These are phyloP conservation scores for Arge pagana DNA, from an alignment of 2,888 invertebrate genomes.

Conservation along the genomic window DNA sequence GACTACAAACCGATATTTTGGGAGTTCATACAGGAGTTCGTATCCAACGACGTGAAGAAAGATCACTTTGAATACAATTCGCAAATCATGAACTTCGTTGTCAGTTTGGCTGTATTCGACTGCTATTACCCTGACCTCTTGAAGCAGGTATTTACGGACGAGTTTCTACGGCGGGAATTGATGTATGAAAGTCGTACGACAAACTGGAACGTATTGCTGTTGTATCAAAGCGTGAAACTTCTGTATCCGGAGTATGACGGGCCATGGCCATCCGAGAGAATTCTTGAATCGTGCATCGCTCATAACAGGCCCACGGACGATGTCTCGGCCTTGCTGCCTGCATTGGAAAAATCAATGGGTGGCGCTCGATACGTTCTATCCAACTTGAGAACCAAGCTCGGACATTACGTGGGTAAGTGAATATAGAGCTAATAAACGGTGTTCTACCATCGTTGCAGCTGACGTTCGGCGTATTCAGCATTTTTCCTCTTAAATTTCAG, in stretches of 20 bases:
- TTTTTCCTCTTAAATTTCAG: slow-evolving; percentile 49
- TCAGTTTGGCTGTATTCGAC: slow-evolving; percentile 65
- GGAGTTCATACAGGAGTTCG: slow-evolving; percentile 58
- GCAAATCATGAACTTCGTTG: slow-evolving; percentile 60
- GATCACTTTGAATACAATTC: slow-evolving; percentile 26
- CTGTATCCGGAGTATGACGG: slow-evolving; percentile 58
- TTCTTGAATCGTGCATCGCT: slow-evolving; percentile 54
- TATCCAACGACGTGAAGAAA: slow-evolving; percentile 56
- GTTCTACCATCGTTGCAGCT: no score
- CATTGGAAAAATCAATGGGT: slow-evolving; percentile 64
- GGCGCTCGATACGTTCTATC: slow-evolving; percentile 63
- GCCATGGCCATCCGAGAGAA: slow-evolving; percentile 56
- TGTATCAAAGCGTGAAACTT: slow-evolving; percentile 63
- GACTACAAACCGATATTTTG: slow-evolving; percentile 67
- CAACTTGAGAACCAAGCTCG: slow-evolving; percentile 62
- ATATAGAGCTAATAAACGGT: neutral
- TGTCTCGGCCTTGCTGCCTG: slow-evolving; percentile 58
- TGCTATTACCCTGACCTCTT: slow-evolving; percentile 64
- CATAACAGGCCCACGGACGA: slow-evolving; percentile 50
- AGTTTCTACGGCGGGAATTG: slow-evolving; percentile 56
- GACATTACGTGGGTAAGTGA: slow-evolving; percentile 62
- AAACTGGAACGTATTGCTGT: slow-evolving; percentile 55
- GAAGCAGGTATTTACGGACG: slow-evolving; percentile 60
- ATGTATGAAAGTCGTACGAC: slow-evolving; percentile 31
- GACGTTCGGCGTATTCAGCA: neutral